A percentile compares a stretch with the other conserved stretches of the same genome.
These are phyloP conservation scores for Agonopterix alstromeriana DNA, from an alignment of 2,888 invertebrate species.

Conservation along the genomic window DNA sequence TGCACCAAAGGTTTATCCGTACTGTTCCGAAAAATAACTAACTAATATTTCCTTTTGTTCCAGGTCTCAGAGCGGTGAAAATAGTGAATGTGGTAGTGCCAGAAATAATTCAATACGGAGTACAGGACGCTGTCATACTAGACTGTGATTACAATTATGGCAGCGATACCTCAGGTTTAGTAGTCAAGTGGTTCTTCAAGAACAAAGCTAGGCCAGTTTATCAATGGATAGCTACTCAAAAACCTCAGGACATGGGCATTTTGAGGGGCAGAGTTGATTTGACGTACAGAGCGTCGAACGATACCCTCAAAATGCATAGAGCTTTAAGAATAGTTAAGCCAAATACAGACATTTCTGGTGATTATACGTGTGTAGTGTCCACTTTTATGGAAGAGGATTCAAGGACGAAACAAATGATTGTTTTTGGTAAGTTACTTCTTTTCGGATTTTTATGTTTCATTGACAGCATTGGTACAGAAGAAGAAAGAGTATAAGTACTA, in stretches of 20 bases:
- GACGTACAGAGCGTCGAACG: constrained; percentile 79
- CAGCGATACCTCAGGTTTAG: constrained; percentile 80
- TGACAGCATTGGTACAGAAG: too few species aligned
- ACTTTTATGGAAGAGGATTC: constrained; percentile 83
- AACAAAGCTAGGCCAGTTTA: constrained; percentile 82
- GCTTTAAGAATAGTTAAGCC: constrained; percentile 84
- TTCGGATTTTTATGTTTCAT: too few species aligned
- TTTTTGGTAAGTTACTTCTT: constrained; percentile 76
- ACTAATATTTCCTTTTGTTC: constrained; percentile 39
- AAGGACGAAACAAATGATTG: constrained; percentile 79
- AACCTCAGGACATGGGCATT: constrained; percentile 80
- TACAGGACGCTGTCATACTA: constrained; percentile 78
- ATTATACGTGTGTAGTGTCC: constrained; percentile 85
- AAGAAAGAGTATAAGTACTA: too few species aligned
- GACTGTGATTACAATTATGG: constrained; percentile 84
- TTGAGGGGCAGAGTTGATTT: constrained; percentile 77
- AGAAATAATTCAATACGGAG: constrained; percentile 78
- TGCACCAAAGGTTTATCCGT: too few species aligned
- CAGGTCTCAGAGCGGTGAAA: constrained; percentile 76
- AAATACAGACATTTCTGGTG: constrained; percentile 83
- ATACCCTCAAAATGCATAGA: constrained; percentile 82
- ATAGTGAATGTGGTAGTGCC: constrained; percentile 80
- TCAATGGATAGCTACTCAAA: constrained; percentile 85
- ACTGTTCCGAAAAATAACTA: too few species aligned
- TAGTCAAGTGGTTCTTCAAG: constrained; percentile 87